These are phyloP conservation scores for Cheiracanthium punctorium DNA, from an alignment of 2,888 invertebrate genomes.

Conservation along the genomic window DNA sequence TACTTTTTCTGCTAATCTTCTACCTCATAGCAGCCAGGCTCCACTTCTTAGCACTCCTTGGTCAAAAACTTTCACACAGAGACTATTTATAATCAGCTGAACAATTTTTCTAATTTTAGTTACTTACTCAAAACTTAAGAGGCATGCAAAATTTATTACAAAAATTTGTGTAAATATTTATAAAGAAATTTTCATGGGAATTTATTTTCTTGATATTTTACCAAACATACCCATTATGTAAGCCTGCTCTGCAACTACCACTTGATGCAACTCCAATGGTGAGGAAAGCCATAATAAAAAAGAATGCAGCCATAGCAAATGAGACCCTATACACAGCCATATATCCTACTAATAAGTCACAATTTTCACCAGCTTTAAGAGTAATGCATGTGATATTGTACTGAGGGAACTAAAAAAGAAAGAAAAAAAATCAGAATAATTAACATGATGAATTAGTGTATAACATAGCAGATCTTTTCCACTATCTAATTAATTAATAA, in stretches of 20 bases:
- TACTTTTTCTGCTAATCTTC: too few species aligned
- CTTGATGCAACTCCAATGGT: constrained; percentile 76
- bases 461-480: not conserved
- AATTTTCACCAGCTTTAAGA: constrained; percentile 75
- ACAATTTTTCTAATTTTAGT: too few species aligned
- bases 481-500: not conserved
- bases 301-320: constrained; percentile 76
- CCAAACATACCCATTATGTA: constrained; percentile 77
- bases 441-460: not conserved
- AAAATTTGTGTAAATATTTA: too few species aligned
- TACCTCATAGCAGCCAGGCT: too few species aligned
- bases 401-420: constrained; percentile 74
- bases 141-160: too few species aligned
- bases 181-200: too few species aligned
- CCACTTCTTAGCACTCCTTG: too few species aligned
- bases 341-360: constrained; percentile 76
- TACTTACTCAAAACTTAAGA: too few species aligned
- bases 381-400: constrained; percentile 76
- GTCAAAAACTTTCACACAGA: too few species aligned
- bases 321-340: constrained; percentile 77
- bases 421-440: not conserved
- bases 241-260: constrained; percentile 76
- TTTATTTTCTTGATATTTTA: too few species aligned
- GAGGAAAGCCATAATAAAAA: constrained; percentile 75
- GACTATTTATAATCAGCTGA: too few species aligned